Evolutionary conservation across 2,797 vertebrate genomes (phyloP).

Genomic region (Acanthurus tractus): DNA sequence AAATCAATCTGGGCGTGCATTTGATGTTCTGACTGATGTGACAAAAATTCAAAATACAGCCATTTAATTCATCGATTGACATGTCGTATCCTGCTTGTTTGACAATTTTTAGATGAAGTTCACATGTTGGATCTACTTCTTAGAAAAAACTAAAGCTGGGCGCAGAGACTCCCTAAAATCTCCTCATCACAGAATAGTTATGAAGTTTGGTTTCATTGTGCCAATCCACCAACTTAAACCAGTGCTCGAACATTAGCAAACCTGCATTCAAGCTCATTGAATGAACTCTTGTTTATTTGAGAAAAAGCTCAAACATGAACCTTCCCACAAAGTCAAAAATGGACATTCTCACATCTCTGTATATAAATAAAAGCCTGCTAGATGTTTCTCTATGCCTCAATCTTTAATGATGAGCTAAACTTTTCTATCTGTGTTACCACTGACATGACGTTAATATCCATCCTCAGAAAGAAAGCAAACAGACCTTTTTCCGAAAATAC

Average conservation of each 20-base stretch:
- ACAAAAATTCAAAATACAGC: not conserved
- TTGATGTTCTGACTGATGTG: not conserved
- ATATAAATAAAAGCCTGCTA: too few relatives aligned
- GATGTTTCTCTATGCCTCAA: not conserved
- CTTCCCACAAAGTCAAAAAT: not conserved
- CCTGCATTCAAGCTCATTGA: not conserved
- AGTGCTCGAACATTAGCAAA: constrained; percentile 6
- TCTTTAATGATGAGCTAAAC: constrained; percentile 39
- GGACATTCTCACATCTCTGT: not conserved
- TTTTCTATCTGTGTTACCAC: constrained; percentile 36
- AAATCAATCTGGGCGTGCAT: not conserved
- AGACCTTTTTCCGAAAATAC: not conserved
- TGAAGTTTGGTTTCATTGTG: not conserved
- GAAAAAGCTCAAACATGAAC: not conserved
- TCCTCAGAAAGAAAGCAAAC: too few relatives aligned
- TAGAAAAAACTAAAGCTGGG: too few relatives aligned
- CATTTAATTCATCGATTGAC: not conserved
- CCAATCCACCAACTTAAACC: not conserved
- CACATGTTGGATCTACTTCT: too few relatives aligned
- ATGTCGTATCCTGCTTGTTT: not conserved
- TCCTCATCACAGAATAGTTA: too few relatives aligned
- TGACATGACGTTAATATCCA: not conserved
- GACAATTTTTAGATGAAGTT: not conserved
- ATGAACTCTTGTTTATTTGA: not conserved
- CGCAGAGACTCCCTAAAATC: too few relatives aligned